Conservation (phyloP, 2,888 invertebrate genomes). For the Melanargia galathea region DNA sequence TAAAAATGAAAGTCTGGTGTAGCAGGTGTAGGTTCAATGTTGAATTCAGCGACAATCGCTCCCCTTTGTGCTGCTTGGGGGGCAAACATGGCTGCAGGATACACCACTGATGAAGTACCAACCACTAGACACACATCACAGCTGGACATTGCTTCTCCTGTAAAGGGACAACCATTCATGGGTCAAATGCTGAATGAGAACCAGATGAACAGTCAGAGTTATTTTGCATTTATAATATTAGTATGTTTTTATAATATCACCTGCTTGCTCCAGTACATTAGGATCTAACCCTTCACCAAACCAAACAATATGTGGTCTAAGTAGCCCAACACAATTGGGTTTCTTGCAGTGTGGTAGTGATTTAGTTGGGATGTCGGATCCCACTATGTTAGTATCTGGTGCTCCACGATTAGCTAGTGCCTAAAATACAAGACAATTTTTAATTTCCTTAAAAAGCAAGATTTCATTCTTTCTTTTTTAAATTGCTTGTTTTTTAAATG, state of each 20-base stretch:
- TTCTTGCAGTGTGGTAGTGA: slow-evolving; percentile 87
- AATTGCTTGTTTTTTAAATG: no score
- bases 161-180: slow-evolving; percentile 39
- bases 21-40: slow-evolving; percentile 70
- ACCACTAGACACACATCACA: slow-evolving; percentile 92
- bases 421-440: slow-evolving; percentile 46
- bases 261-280: slow-evolving; percentile 82
- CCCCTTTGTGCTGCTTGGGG: slow-evolving; percentile 88
- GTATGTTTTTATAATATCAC: slow-evolving; percentile 61
- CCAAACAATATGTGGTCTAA: slow-evolving; percentile 93
- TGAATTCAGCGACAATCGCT: slow-evolving; percentile 76
- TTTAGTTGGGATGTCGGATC: slow-evolving; percentile 84
- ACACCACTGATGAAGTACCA: slow-evolving; percentile 93
- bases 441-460: background rate
- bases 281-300: slow-evolving; percentile 90
- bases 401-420: slow-evolving; percentile 77
- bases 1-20: slow-evolving; percentile 71
- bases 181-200: background rate
- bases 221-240: background rate
- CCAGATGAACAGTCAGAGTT: no score
- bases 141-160: slow-evolving; percentile 83
- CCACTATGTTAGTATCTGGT: slow-evolving; percentile 81
- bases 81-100: slow-evolving; percentile 94
- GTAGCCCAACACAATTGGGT: slow-evolving; percentile 83
- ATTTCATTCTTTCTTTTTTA: no score